Base-by-base conservation (phyloP, 2,113 vertebrate species). In the Hystrix cristata region DNA sequence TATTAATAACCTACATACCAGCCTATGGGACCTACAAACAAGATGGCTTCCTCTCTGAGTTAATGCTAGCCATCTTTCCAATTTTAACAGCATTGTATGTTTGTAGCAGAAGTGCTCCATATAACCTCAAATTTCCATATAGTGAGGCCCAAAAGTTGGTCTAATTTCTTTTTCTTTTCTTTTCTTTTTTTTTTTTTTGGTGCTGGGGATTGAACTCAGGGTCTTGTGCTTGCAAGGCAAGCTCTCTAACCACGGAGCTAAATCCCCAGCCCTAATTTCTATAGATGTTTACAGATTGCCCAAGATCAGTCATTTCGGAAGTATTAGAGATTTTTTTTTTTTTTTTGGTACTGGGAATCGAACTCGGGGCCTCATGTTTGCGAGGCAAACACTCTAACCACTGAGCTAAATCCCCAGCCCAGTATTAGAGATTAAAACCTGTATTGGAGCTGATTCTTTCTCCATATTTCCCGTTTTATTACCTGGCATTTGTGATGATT, bases 401-500 rank as follows among this genome's bases (percentile, higher is more conserved):
- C 38, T 38, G 38, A 38, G 38, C 2, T 38, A 38, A 38, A 38
- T 38, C 38, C 38, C 38, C 38, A 38, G 38, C 38, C 38, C 38
- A 82, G 12, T 55, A 18, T 72, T 15, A 64, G 48, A 55, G 51
- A 85, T 80, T 88, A 60, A 97, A 96, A 60, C 34, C 57, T 31
- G 6, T 60, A 12, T 29, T 14, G 27, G 48, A 67, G 7, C 60
- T 74, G 18, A 65, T 94, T 80, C 87, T 91, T 71, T 84, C 9
- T 83, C 12, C 71, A 29, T 25, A 48, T 87, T 48, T 93, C 29
- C 67, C 60, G 43, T 29, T 87, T 53, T 59, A 43, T 72, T 38
- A 90, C 43, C 93, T 89, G 31, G 51, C 13, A 94, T 91, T 97
- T 91, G 55, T 80, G 79, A 72, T 88, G 19, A 60, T 71, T 62